Base-by-base conservation (phyloP, 1,140 invertebrate genomes). In the Drosophila ercepeae region DNA sequence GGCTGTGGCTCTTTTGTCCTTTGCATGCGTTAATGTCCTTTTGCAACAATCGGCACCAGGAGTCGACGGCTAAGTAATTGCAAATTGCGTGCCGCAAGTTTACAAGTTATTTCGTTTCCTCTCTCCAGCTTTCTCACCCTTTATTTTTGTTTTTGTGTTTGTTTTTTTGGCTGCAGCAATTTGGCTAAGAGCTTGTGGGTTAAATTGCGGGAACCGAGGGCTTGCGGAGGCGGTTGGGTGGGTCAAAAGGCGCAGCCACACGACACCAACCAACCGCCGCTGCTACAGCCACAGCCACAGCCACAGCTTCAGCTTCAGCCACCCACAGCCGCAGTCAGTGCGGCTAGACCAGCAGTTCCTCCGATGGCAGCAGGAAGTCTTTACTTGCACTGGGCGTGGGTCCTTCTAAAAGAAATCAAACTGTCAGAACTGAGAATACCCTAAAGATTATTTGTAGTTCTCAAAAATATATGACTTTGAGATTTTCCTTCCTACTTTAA, bases 201-300 rank as follows among this genome's bases (percentile, higher is more conserved):
- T 27, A 9, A 32, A 32, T 3, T 32, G 57, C 25, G 41, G 54
- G 27, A 29, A 52, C 54, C 52, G 27, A 48, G 29, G 32, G 36
- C 25, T 13, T 34, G 60, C 41, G 25, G 36, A 21, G 64, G 70
- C 53, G 39, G 51, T 41, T 81, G 72, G 81, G 71, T 76, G 78
- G 79, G 79, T 84, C 79, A 84, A 76, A 84, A 76, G 79, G 81
- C 76, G 68, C 77, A 73, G 82, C 59, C 72, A 77, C 74, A 77
- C 73, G 58, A 75, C 65, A 70, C 57, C 63, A 67, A 55, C 51
- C 63, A 63, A 55, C 58, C 60, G 54, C 63, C 64, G 65, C 78
- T 77, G 36, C 57, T 60, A 54, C 58, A 70, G 68, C 55, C 72
- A 61, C 55, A 52, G 61, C 60, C 60, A 72, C 52, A 41, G 45